Evolutionary conservation across 2,888 invertebrate genomes (phyloP), one percentile per base, ranked within the genome.

Genomic region (Stomorhina lunata): DNA sequence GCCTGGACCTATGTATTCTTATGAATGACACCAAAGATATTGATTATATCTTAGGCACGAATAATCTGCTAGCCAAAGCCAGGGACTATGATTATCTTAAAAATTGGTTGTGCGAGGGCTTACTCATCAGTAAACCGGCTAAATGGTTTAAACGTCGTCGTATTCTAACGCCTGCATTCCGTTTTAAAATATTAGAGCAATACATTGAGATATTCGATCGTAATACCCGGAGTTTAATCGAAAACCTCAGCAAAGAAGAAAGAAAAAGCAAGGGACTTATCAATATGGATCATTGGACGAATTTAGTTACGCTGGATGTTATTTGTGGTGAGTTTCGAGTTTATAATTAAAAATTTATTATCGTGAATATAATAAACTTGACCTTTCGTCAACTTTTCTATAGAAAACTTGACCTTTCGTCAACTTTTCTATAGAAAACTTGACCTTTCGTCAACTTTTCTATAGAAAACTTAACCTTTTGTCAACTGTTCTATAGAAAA

Each of bases 131-230:
- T 68, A 76, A 57, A 32, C 86, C 86, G 0, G 55, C 79, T 1
- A 93, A 93, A 91, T 96, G 96, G 95, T 92, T 92, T 84, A 90
- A 90, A 0, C 92, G 94, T 22, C 92, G 96, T 34, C 95, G 94
- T 88, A 92, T 95, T 77, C 88, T 96, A 76, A 95, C 95, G 0
- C 95, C 95, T 0, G 93, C 95, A 0, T 96, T 96, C 89, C 96
- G 96, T 89, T 95, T 95, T 88, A 94, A 94, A 85, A 95, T 95
- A 76, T 90, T 96, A 45, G 94, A 95, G 86, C 93, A 94, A 84
- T 95, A 95, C 88, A 88, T 95, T 9, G 93, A 93, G 1, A 92
- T 94, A 0, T 95, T 96, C 87, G 93, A 95, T 84, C 92, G 93
- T 72, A 94, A 94, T 81, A 91, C 86, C 92, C 27, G 90, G 89